Base-by-base conservation (phyloP, 2,113 vertebrate genomes). In the Ceyx margarethae region DNA sequence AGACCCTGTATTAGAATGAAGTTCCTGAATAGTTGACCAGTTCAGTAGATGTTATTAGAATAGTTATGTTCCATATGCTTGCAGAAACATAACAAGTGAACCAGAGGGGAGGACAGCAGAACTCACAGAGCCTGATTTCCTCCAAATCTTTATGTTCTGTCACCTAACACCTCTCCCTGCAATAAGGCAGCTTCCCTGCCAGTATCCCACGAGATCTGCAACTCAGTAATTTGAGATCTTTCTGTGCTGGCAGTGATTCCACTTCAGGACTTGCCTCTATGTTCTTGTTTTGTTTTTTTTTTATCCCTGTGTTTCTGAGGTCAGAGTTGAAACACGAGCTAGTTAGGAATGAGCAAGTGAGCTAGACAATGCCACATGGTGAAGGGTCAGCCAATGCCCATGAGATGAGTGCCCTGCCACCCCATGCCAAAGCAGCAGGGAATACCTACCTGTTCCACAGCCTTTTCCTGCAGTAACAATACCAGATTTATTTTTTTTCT, bases 351-450 rank as follows among this genome's bases (percentile, higher is more conserved):
- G 15, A 53, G 66, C 25, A 43, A 37, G 46, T 13, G 66, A 68
- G 15, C 10, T 17, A 62, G 35, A 18, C 40, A 40, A 20, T 45
- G n/a, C 29, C 57, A 29, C 0, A 0, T 53, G 50, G 75, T 0
- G 1, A 11, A 23, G 48, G 16, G 8, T 25, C 28, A 58, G n/a
- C 33, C 43, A 9, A 8, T 14, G 13, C 11, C 5, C 0, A 0
- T 54, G 46, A 31, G 35, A 26, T 45, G 56, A 62, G n/a, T 5
- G 10, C 13, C 33, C 28, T 11, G 8, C 23, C 12, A 15, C 1
- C 0, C 16, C 5, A 3, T 42, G 21, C 37, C 33, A 28, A 11
- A 13, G 33, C 48, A 31, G 40, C 0, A 0, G 17, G 35, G 5
- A 21, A 61, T 6, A 42, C 18, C 17, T 6, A 42, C 18, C 17